Conservation (phyloP, 1,140 invertebrate genomes). For the Armadillidium nasatum region DNA sequence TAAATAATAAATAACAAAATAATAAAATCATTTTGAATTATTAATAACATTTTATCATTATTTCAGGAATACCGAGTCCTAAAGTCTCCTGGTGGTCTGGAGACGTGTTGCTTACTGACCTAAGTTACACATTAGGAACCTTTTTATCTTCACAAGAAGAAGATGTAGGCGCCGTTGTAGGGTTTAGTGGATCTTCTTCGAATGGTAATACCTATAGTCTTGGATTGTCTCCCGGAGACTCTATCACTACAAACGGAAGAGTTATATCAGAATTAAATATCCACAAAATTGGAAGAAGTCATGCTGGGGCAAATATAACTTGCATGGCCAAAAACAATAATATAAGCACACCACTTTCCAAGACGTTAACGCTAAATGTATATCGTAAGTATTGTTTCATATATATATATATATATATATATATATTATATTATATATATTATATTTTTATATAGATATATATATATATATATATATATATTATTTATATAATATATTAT, state of each 20-base stretch:
- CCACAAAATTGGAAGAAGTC: slow-evolving; percentile 11
- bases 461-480: background rate
- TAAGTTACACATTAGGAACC: slow-evolving; percentile 21
- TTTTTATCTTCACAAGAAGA: slow-evolving; percentile 26
- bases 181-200: background rate
- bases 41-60: no score
- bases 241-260: background rate
- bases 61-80: slow-evolving; percentile 20
- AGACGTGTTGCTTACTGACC: slow-evolving; percentile 17
- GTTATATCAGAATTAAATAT: slow-evolving; percentile 23
- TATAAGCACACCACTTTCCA: slow-evolving; percentile 14
- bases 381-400: slow-evolving; percentile 25
- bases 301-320: slow-evolving; percentile 20
- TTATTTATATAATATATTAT: slow-evolving; percentile 17
- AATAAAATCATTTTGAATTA: no score
- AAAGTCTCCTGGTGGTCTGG: slow-evolving; percentile 30
- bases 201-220: background rate
- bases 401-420: slow-evolving; percentile 9
- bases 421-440: slow-evolving; percentile 16
- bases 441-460: background rate
- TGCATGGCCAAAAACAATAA: slow-evolving; percentile 24
- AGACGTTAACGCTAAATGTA: slow-evolving; percentile 22
- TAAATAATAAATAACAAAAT: no score
- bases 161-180: background rate
- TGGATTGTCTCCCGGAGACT: background rate